phyloP scores from a whole-genome alignment of 2,113 vertebrate species.

The Plecotus auritus region DNA sequence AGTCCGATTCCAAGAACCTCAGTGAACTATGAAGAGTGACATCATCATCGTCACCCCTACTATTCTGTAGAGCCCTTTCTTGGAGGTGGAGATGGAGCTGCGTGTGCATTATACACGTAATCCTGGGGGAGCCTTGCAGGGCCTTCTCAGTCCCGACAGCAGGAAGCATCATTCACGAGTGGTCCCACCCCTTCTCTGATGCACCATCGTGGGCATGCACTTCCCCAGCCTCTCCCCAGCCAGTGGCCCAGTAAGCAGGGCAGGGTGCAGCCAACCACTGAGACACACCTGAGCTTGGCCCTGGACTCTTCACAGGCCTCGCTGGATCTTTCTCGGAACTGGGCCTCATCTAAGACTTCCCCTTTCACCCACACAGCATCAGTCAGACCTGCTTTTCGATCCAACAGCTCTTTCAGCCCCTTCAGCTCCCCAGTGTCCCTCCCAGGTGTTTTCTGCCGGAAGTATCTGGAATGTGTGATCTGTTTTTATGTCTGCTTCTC shows the following conservation, averaged over 20 bases:
- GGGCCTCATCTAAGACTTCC: neutral
- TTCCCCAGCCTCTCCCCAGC: neutral
- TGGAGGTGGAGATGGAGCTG: neutral
- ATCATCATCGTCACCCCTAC: neutral
- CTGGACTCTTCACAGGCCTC: neutral
- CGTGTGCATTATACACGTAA: neutral
- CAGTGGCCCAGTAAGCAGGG: neutral
- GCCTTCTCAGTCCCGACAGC: neutral
- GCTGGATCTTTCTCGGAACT: neutral
- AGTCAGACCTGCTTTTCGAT: neutral
- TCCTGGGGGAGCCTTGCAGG: neutral
- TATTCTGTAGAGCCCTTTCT: neutral
- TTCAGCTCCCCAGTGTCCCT: neutral
- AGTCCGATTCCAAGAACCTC: neutral
- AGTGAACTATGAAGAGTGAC: neutral
- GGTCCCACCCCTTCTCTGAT: neutral
- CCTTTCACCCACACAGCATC: neutral
- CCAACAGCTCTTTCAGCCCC: neutral
- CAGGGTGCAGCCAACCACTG: rapidly evolving
- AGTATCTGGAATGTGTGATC: rapidly evolving
- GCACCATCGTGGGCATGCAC: too few relatives aligned
- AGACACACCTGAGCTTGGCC: neutral
- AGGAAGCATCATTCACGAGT: neutral
- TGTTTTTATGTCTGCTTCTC: neutral
- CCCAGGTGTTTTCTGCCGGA: neutral